These are phyloP conservation scores for Xerus inauris DNA, from an alignment of 2,113 vertebrate genomes.

Conservation along the genomic window DNA sequence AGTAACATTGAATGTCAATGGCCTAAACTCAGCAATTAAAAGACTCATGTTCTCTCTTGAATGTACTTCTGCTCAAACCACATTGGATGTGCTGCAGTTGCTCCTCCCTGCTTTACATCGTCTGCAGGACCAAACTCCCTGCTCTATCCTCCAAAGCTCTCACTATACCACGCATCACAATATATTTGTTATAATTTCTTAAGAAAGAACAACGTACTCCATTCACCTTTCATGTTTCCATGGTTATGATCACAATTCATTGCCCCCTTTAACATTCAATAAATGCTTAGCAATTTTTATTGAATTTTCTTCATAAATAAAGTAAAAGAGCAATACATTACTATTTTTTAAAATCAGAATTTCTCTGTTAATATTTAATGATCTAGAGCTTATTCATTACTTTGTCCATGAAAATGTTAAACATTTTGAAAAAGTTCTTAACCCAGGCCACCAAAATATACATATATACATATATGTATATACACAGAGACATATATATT, in stretches of 20 bases:
- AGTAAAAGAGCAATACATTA: neutral
- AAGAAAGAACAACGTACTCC: neutral
- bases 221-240: neutral
- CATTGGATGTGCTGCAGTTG: neutral
- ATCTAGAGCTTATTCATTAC: neutral
- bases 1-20: too few species aligned
- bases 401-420: neutral
- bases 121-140: neutral
- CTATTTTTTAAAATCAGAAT: neutral
- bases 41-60: too few species aligned
- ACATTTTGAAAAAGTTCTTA: neutral
- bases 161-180: neutral
- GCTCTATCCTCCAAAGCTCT: neutral
- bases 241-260: neutral
- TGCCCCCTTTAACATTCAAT: neutral
- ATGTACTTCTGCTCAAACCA: neutral
- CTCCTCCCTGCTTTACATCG: neutral
- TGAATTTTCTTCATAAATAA: neutral
- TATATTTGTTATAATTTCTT: neutral
- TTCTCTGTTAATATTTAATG: neutral
- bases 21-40: too few species aligned
- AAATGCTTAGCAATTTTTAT: neutral
- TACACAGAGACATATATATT: neutral
- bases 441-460: neutral
- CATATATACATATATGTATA: too few species aligned